Evolutionary conservation across 1,140 invertebrate genomes (phyloP), one percentile per base, ranked within the genome.

Genomic region (Oscheius sp.): DNA sequence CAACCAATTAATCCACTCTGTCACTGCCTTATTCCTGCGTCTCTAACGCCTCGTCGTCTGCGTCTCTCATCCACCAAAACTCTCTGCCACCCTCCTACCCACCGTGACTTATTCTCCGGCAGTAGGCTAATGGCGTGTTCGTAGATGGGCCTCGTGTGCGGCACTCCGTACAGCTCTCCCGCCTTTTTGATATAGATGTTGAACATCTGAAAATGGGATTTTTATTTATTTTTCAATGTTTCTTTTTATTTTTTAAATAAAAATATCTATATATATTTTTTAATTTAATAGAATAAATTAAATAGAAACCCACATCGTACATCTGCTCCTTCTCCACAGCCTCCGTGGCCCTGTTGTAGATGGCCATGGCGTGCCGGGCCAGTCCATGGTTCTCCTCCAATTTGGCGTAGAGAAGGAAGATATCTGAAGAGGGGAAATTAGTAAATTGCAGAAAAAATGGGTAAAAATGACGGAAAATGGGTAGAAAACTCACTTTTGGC

Each of bases 181-280:
- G 95, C 95, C 87, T 95, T 93, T 85, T 97, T 96, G 38, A 99
- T 93, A 82, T 99, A 99, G 78, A 99, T 94, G 85, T 98, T 98
- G 85, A 93, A 99, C 89, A 99, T 93, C 88, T 91, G 79, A 32
- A 87, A 86, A 73, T 38, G 73, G 58, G 65, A 20, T 26, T 31
- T 78, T 29, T 31, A 76, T 28, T n/a, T 1, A 38, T 42, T n/a
- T 45, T 55, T 15, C 23, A 59, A n/a, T n/a, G n/a, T n/a, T n/a
- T n/a, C n/a, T n/a, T n/a, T n/a, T n/a, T n/a, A n/a, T n/a, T n/a
- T n/a, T n/a, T n/a, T n/a, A n/a, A n/a, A n/a, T n/a, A n/a, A n/a
- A n/a, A n/a, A n/a, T n/a, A n/a, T n/a, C n/a, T n/a, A n/a, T n/a
- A n/a, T n/a, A n/a, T n/a, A n/a, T n/a, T 55, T 7, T 23, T 13